These are phyloP conservation scores for Chelon labrosus DNA, from an alignment of 2,797 vertebrate species.

Conservation along the genomic window DNA sequence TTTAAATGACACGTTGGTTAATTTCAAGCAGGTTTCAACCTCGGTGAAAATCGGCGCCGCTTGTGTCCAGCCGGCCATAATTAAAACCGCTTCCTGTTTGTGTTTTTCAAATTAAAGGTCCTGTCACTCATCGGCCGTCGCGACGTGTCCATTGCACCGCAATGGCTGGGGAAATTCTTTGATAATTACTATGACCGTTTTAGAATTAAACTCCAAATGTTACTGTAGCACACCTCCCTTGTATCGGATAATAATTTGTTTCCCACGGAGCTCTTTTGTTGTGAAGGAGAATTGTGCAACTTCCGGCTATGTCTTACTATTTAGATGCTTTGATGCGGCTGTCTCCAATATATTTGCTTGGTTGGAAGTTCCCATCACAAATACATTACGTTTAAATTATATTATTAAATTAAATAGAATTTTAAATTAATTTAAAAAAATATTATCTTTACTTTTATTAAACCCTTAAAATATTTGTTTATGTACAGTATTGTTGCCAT, in stretches of 20 bases:
- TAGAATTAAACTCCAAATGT: neutral
- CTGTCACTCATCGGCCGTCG: fast-evolving
- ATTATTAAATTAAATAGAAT: no score
- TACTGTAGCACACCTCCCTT: fast-evolving
- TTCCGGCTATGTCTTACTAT: neutral
- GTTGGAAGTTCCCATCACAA: no score
- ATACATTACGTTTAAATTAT: no score
- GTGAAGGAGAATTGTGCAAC: constrained; percentile 5
- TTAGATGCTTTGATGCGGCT: neutral
- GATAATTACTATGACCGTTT: fast-evolving
- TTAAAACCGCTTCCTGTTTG: constrained; percentile 52
- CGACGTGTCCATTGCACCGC: neutral
- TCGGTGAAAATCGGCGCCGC: constrained; percentile 48
- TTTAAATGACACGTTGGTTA: constrained; percentile 7
- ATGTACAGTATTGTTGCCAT: neutral
- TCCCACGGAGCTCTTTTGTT: constrained; percentile 9
- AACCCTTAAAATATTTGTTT: no score
- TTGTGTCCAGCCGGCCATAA: neutral
- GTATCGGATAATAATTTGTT: neutral
- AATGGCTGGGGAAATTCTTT: neutral
- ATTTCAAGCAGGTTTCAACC: constrained; percentile 29
- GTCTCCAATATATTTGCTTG: neutral
- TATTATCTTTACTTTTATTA: no score
- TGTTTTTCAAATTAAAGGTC: constrained; percentile 58
- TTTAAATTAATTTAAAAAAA: no score